Base-by-base conservation (phyloP, 2,888 invertebrate species). In the Cryptophagus acutangulus region DNA sequence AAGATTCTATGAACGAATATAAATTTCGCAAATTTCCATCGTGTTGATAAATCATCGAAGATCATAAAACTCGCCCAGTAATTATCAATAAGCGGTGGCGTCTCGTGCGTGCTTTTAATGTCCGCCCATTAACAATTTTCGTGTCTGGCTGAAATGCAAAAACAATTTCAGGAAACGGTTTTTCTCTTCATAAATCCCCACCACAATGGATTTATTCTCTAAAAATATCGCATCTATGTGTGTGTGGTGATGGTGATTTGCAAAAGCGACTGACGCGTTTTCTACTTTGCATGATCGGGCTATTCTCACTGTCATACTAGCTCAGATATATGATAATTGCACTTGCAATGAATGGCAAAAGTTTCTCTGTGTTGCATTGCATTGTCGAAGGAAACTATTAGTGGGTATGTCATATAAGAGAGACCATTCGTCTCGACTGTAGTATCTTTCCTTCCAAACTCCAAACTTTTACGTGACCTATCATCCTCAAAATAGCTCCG, bases 291-390 rank as follows among this genome's bases (percentile, higher is more conserved):
- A 66, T 66, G 66, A 65, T 64, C 62, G 57, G 54, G 58, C 63
- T 62, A 54, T 66, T 66, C 56, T 57, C 55, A 56, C 60, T 65
- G 66, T 66, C 66, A 65, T 64, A 60, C 62, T 16, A 57, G 60
- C 57, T 55, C 60, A 59, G 61, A 66, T 66, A 65, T 66, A 66
- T 63, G 65, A 63, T 65, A 65, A 66, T 65, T 65, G 63, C 63
- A 52, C 57, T 57, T 52, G 52, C 59, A 62, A 66, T 57, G 61
- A 65, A 66, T 63, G 62, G 63, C 58, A 54, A 61, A 65, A 65
- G 62, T 66, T 66, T 66, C 58, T 52, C 54, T 58, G 40, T 38
- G 48, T 48, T 48, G n/a, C n/a, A n/a, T n/a, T n/a, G n/a, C n/a
- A n/a, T n/a, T n/a, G n/a, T n/a, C n/a, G 55, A 58, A 54, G 54